phyloP scores from a whole-genome alignment of 2,797 vertebrate genomes.

The Channallabes apus region DNA sequence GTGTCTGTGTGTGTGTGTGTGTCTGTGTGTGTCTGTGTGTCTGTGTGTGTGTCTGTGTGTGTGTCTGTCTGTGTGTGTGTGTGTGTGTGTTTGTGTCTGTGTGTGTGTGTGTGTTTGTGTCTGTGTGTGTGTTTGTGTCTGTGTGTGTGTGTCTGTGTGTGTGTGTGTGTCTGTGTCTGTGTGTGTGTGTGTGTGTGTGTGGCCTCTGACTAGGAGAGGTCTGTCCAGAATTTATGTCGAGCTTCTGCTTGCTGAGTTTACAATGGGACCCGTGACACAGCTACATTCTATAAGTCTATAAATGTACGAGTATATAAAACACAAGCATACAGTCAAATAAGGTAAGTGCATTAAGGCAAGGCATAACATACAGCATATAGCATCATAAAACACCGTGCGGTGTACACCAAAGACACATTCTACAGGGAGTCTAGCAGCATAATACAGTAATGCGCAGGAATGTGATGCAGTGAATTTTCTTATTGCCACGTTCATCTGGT shows the following conservation, averaged over 20 bases:
- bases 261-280: not conserved
- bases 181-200: constrained; percentile 31
- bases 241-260: constrained; percentile 7
- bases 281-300: not conserved
- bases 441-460: too few relatives aligned
- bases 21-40: constrained; percentile 26
- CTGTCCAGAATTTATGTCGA: constrained; percentile 15
- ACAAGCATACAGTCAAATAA: not conserved
- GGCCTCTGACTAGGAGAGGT: constrained; percentile 19
- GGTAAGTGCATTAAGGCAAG: constrained; percentile 4
- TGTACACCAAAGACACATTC: not conserved
- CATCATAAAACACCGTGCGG: not conserved
- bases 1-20: constrained; percentile 30
- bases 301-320: constrained; percentile 22
- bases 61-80: constrained; percentile 28
- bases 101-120: constrained; percentile 28
- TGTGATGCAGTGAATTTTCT: not conserved
- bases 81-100: constrained; percentile 33
- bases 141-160: constrained; percentile 26
- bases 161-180: constrained; percentile 25
- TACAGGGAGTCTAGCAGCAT: not conserved
- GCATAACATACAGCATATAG: not conserved
- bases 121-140: constrained; percentile 27
- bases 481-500: not conserved
- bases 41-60: too few relatives aligned